phyloP scores from a whole-genome alignment of 2,113 vertebrate genomes.

The Podocnemis expansa region DNA sequence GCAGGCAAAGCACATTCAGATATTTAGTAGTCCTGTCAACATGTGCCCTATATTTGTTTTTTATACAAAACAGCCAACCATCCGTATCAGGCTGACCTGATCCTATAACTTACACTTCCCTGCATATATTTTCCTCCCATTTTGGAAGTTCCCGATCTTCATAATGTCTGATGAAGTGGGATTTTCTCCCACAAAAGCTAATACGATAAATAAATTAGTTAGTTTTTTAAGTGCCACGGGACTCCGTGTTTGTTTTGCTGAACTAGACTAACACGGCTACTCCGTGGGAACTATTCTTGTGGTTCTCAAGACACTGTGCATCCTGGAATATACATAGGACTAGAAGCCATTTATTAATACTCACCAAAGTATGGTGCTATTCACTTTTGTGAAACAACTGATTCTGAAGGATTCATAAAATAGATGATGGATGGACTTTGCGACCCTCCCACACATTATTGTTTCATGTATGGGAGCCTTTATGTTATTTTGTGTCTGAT shows the following conservation, averaged over 20 bases:
- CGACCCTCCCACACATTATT: background rate
- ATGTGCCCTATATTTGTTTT: background rate
- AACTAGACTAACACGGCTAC: too few relatives aligned
- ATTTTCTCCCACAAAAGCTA: too few relatives aligned
- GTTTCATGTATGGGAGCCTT: background rate
- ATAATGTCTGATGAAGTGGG: too few relatives aligned
- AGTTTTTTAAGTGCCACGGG: too few relatives aligned
- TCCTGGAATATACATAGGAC: background rate
- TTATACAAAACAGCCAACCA: background rate
- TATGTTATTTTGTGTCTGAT: background rate
- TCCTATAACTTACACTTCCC: too few relatives aligned
- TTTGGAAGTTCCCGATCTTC: too few relatives aligned
- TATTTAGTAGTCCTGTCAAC: background rate
- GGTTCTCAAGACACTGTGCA: background rate
- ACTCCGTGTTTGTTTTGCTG: too few relatives aligned
- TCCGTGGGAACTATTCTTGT: too few relatives aligned
- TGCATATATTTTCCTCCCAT: too few relatives aligned
- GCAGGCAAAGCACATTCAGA: background rate
- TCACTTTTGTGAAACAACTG: background rate
- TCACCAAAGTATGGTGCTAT: background rate
- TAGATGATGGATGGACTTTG: background rate
- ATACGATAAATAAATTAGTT: too few relatives aligned
- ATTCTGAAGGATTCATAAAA: background rate
- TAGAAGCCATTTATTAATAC: background rate
- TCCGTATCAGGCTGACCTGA: too few relatives aligned